Evolutionary conservation across 2,113 vertebrate genomes (phyloP).

Genomic region (Zosterops lateralis): DNA sequence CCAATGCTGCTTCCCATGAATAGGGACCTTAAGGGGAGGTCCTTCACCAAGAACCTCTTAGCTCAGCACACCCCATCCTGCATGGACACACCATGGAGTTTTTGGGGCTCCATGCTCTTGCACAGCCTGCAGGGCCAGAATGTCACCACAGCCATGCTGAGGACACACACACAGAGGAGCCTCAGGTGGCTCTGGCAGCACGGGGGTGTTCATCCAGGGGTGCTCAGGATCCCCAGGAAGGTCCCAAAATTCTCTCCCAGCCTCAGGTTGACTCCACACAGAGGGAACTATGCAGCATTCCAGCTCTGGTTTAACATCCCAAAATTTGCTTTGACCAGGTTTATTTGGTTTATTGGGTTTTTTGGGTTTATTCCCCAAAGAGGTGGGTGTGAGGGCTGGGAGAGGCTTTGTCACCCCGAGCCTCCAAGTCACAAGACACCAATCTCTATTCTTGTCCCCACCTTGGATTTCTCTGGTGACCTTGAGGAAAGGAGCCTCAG

Average conservation of each 20-base stretch:
- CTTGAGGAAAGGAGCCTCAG: not conserved
- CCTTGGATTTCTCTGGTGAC: fast-evolving
- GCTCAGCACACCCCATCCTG: not conserved
- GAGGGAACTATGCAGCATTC: fast-evolving
- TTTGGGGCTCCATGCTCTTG: not conserved
- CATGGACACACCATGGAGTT: fast-evolving
- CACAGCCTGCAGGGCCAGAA: not conserved
- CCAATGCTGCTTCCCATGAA: not conserved
- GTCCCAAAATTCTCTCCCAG: not conserved
- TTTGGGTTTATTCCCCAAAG: not conserved
- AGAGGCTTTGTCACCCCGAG: not conserved
- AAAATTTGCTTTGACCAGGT: fast-evolving
- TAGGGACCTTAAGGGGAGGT: too few relatives aligned
- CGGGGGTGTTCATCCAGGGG: fast-evolving
- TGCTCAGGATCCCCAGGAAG: not conserved
- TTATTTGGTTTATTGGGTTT: too few relatives aligned
- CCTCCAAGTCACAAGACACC: not conserved
- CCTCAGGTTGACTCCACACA: fast-evolving
- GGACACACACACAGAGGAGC: not conserved
- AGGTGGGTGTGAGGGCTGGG: not conserved
- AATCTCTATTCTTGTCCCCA: not conserved
- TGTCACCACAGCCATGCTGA: not conserved
- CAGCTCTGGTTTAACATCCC: not conserved
- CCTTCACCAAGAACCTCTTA: not conserved
- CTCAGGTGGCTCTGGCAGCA: not conserved